Evolutionary conservation across 2,888 invertebrate genomes (phyloP).

Genomic region (Agrochola macilenta): DNA sequence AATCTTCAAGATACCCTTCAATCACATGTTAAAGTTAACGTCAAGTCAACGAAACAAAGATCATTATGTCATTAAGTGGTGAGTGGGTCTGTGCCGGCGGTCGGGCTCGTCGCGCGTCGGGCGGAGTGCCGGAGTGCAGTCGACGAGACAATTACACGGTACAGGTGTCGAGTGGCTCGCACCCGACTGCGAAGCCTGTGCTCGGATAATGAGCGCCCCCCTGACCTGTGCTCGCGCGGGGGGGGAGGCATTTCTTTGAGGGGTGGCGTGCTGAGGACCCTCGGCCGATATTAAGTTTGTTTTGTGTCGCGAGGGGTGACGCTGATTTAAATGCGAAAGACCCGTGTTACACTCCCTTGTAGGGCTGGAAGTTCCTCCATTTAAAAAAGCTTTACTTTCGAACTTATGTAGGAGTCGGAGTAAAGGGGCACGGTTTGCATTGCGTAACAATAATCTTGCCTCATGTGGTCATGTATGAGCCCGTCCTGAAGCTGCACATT

Average conservation of each 20-base stretch:
- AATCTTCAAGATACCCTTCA: not conserved
- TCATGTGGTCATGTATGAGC: not conserved
- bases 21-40: not conserved
- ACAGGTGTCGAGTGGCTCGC: slow-evolving; percentile 75
- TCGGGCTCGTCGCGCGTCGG: not conserved
- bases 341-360: slow-evolving; percentile 53
- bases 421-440: not conserved
- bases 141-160: slow-evolving; percentile 73
- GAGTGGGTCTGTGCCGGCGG: not conserved
- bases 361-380: slow-evolving; percentile 26
- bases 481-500: not conserved
- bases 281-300: slow-evolving; percentile 79
- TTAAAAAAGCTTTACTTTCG: not conserved
- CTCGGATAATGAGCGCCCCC: slow-evolving; percentile 66
- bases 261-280: slow-evolving; percentile 64
- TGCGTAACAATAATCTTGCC: not conserved
- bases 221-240: not conserved
- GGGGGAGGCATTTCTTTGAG: slow-evolving; percentile 29
- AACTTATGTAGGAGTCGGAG: not conserved
- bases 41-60: slow-evolving; percentile 9
- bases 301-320: slow-evolving; percentile 74
- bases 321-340: slow-evolving; percentile 78
- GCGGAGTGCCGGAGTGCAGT: slow-evolving; percentile 36
- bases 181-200: slow-evolving; percentile 69
- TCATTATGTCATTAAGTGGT: slow-evolving; percentile 12